Evolutionary conservation across 64 coral and sea anemone genomes (phyloP).

Genomic region (Stichodactyla mertensii): DNA sequence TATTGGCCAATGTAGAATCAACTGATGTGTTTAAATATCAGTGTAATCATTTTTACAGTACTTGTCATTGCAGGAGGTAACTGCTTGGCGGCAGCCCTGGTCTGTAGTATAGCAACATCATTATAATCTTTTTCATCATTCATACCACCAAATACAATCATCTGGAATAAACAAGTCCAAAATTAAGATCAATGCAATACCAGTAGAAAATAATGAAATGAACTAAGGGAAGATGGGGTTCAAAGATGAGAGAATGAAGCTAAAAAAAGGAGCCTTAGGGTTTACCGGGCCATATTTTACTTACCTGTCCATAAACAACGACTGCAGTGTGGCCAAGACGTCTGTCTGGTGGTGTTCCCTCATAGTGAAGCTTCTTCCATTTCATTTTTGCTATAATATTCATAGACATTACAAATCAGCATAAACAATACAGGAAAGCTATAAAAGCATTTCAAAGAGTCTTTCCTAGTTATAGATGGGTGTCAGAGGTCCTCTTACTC

Average conservation of each 20-base stretch:
- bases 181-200: not conserved
- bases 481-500: too few relatives aligned
- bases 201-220: not conserved
- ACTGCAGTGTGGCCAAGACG: conserved; percentile 77
- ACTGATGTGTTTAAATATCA: too few relatives aligned
- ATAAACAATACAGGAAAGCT: too few relatives aligned
- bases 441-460: too few relatives aligned
- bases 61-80: conserved; percentile 43
- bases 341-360: too few relatives aligned
- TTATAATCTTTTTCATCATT: conserved; percentile 61
- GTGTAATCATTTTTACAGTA: not conserved
- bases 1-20: too few relatives aligned
- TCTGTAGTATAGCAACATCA: conserved; percentile 54
- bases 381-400: too few relatives aligned
- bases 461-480: too few relatives aligned
- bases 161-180: conserved; percentile 24
- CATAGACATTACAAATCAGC: too few relatives aligned
- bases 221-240: not conserved
- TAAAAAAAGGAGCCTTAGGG: too few relatives aligned
- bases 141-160: conserved; percentile 67
- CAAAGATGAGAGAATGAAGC: not conserved
- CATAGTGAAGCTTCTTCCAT: too few relatives aligned
- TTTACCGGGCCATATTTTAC: not conserved
- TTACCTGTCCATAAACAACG: conserved; percentile 85
- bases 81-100: conserved; percentile 45